phyloP scores from a whole-genome alignment of 2,888 invertebrate species.

The Leucophenga maculata region DNA sequence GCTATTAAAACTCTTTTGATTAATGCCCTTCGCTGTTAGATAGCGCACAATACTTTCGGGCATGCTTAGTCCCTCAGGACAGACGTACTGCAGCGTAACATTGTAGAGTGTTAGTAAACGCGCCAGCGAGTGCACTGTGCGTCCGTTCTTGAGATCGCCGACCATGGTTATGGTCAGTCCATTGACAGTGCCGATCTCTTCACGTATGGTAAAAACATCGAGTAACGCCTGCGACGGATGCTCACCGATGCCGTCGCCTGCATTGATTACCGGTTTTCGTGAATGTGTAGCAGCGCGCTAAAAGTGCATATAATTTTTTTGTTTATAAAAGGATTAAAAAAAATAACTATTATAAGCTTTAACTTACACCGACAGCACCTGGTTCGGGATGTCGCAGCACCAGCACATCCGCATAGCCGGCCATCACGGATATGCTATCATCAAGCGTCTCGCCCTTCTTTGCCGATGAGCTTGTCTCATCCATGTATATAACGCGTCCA shows the following conservation, averaged over 20 bases:
- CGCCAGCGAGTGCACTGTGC: slow-evolving; percentile 98
- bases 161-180: slow-evolving; percentile 98
- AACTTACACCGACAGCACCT: slow-evolving; percentile 88
- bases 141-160: slow-evolving; percentile 96
- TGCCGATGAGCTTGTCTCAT: slow-evolving; percentile 91
- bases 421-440: slow-evolving; percentile 88
- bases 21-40: slow-evolving; percentile 83
- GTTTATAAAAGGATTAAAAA: background rate
- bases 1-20: slow-evolving; percentile 77
- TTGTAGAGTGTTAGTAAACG: slow-evolving; percentile 94
- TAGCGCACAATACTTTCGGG: slow-evolving; percentile 88
- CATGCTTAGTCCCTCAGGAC: slow-evolving; percentile 90
- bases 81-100: slow-evolving; percentile 92
- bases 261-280: slow-evolving; percentile 95
- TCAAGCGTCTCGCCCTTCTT: slow-evolving; percentile 97
- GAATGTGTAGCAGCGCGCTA: slow-evolving; percentile 87
- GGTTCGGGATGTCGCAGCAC: slow-evolving; percentile 95
- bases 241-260: slow-evolving; percentile 97
- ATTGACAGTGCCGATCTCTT: slow-evolving; percentile 99
- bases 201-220: slow-evolving; percentile 97
- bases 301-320: background rate
- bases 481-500: slow-evolving; percentile 91
- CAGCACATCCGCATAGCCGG: slow-evolving; percentile 93
- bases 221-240: slow-evolving; percentile 98
- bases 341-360: no score